Percentiles rank a stretch among this genome's conserved stretches.
phyloP scores from a whole-genome alignment of 1,140 invertebrate species.

The Hyles vespertilio region DNA sequence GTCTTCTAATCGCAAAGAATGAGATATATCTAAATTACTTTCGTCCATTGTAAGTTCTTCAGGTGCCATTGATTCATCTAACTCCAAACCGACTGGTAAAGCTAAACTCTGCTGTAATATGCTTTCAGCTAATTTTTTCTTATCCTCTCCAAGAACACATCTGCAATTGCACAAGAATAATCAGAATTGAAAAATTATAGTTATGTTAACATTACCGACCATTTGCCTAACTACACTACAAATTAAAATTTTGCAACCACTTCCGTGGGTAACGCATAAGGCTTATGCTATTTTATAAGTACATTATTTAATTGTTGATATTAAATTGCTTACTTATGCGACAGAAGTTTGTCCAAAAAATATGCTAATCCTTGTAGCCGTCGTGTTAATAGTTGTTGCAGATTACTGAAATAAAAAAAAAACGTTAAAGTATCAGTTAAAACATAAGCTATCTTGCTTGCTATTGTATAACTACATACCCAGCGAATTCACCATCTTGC shows the following conservation, averaged over 20 bases:
- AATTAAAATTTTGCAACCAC: no score
- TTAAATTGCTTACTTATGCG: conserved; percentile 74
- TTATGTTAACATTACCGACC: no score
- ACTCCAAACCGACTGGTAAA: conserved; percentile 62
- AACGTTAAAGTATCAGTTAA: background rate
- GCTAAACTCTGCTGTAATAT: conserved; percentile 72
- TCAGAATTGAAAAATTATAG: no score
- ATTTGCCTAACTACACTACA: no score
- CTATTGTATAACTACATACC: conserved; percentile 23
- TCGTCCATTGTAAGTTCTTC: conserved; percentile 67
- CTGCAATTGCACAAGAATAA: conserved; percentile 30
- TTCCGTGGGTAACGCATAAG: no score
- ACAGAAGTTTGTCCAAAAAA: conserved; percentile 83
- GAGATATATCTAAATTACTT: conserved; percentile 63
- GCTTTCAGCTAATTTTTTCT: conserved; percentile 70
- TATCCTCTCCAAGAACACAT: conserved; percentile 71
- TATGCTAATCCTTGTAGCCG: conserved; percentile 82
- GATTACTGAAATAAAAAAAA: conserved; percentile 51
- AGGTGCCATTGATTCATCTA: conserved; percentile 65
- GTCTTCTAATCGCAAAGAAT: conserved; percentile 66
- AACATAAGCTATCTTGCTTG: conserved; percentile 1
- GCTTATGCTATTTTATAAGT: no score
- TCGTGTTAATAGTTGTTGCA: conserved; percentile 76
- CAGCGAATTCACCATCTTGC: conserved; percentile 39
- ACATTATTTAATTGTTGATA: no score